Evolutionary conservation across 2,797 vertebrate species (phyloP).

Genomic region (Ambastaia sidthimunki): DNA sequence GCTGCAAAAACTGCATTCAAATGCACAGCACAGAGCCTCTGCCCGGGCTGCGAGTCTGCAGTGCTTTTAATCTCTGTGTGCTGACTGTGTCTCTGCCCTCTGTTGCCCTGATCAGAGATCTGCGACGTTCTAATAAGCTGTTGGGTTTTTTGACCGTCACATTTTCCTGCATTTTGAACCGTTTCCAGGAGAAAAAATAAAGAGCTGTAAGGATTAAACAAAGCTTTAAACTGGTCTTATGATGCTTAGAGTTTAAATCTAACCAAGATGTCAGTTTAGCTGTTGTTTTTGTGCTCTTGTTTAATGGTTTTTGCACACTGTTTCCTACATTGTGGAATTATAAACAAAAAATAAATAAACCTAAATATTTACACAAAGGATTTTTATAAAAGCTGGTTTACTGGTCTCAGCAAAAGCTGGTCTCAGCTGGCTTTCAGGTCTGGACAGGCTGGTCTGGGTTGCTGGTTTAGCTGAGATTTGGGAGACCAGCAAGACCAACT

Average conservation of each 20-base stretch:
- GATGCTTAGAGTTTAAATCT: constrained; percentile 44
- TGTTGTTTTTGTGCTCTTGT: neutral
- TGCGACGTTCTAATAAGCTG: constrained; percentile 32
- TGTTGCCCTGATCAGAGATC: constrained; percentile 27
- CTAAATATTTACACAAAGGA: too few relatives aligned
- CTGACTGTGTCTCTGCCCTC: constrained; percentile 27
- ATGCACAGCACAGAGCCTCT: too few relatives aligned
- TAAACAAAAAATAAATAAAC: too few relatives aligned
- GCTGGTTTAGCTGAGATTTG: too few relatives aligned
- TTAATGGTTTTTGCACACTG: too few relatives aligned
- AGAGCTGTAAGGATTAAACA: constrained; percentile 31
- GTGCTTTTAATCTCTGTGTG: neutral
- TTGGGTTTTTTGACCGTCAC: constrained; percentile 40
- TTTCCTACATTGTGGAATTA: too few relatives aligned
- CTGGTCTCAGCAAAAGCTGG: too few relatives aligned
- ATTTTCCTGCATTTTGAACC: constrained; percentile 56
- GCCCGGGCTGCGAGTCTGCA: too few relatives aligned
- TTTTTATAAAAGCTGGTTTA: neutral
- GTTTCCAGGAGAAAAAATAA: constrained; percentile 53
- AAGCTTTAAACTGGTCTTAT: constrained; percentile 48
- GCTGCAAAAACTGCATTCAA: too few relatives aligned
- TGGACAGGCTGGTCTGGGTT: neutral
- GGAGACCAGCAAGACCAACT: too few relatives aligned
- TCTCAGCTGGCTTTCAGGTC: neutral
- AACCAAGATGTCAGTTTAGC: constrained; percentile 6